Conservation (phyloP, 2,888 invertebrate genomes). For the Drosophila multiciliata region DNA sequence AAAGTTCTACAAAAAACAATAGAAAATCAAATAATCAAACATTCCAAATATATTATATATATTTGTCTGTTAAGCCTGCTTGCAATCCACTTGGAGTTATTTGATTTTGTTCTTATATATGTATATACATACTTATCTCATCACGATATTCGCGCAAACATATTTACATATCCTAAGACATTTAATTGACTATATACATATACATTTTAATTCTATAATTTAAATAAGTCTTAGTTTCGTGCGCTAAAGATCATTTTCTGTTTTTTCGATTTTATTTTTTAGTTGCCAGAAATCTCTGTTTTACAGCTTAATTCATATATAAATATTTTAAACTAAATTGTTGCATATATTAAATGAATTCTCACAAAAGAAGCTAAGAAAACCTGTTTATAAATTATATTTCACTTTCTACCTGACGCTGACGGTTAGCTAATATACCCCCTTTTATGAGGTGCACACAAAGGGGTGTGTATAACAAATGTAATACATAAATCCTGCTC, state of each 20-base stretch:
- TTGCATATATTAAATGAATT: neutral
- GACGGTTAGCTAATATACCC: neutral
- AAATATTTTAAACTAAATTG: neutral
- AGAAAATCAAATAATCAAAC: neutral
- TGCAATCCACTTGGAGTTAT: neutral
- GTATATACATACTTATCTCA: neutral
- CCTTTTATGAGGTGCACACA: neutral
- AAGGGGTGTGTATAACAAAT: constrained; percentile 28
- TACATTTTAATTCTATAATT: neutral
- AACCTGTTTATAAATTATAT: neutral
- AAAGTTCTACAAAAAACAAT: constrained; percentile 2
- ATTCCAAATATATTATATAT: neutral
- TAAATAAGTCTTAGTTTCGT: neutral
- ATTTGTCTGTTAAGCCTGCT: neutral
- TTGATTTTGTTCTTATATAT: neutral
- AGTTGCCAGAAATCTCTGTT: neutral
- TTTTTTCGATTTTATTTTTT: neutral
- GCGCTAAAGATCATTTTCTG: neutral
- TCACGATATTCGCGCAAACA: neutral
- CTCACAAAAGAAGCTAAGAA: neutral
- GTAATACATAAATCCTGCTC: constrained; percentile 44
- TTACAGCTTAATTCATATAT: neutral
- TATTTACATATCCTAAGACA: neutral
- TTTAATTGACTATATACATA: neutral
- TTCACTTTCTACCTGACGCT: neutral